phyloP scores from a whole-genome alignment of 1,140 invertebrate genomes.

The Xylocopa sonorina region DNA sequence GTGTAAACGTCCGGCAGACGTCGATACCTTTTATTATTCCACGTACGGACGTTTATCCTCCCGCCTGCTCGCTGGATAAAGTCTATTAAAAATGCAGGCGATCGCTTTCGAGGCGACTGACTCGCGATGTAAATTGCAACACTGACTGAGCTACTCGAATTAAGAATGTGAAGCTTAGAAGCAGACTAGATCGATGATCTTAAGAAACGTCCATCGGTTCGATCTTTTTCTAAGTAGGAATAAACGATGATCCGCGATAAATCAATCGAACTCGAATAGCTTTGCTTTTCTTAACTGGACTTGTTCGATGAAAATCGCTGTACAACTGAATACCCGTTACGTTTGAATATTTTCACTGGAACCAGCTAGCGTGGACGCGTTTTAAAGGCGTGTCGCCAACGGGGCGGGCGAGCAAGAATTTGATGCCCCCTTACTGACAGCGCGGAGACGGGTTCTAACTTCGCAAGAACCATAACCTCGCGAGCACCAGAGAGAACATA shows the following conservation, averaged over 20 bases:
- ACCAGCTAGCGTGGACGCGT: not conserved
- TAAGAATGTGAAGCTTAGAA: no score
- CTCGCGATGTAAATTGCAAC: no score
- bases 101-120: not conserved
- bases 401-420: not conserved
- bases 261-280: no score
- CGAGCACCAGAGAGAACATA: not conserved
- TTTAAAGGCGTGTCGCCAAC: not conserved
- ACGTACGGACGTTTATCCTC: not conserved
- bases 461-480: not conserved
- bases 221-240: no score
- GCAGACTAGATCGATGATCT: no score
- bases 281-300: no score
- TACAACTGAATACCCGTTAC: not conserved
- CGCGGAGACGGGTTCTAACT: conserved; percentile 3
- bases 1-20: not conserved
- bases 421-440: not conserved
- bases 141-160: no score
- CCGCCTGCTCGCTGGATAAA: not conserved
- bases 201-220: no score
- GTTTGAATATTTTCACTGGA: not conserved
- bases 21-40: not conserved
- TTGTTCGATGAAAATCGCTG: no score
- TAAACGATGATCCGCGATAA: no score
- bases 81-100: no score